Evolutionary conservation across 1,140 invertebrate genomes (phyloP).

Genomic region (Drosophila athabasca): DNA sequence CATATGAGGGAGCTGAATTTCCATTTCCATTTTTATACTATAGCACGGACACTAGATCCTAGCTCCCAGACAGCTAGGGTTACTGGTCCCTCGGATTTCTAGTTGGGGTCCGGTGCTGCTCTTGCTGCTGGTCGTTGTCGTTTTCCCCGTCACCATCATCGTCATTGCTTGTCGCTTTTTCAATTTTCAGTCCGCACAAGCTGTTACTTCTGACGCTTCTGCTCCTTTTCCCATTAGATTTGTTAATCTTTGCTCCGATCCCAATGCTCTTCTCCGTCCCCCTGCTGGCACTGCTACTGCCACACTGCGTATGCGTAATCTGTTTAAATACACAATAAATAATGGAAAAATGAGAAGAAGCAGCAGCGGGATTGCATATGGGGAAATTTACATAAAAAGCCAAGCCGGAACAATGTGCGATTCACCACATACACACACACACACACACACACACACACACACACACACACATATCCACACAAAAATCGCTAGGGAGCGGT

Average conservation of each 20-base stretch:
- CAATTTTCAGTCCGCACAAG: too few species aligned
- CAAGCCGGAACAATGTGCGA: slow-evolving; percentile 69
- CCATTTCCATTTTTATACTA: slow-evolving; percentile 35
- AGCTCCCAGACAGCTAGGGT: too few species aligned
- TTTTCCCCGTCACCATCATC: too few species aligned
- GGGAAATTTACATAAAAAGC: slow-evolving; percentile 63
- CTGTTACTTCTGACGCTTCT: too few species aligned
- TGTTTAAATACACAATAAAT: slow-evolving; percentile 80
- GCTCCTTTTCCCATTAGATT: slow-evolving; percentile 12
- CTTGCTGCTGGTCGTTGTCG: too few species aligned
- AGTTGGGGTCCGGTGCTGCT: too few species aligned
- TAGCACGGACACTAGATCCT: slow-evolving; percentile 7
- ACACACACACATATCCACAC: too few species aligned
- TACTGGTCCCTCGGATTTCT: too few species aligned
- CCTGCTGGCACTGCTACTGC: neutral
- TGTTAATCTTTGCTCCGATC: slow-evolving; percentile 8
- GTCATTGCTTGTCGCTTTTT: too few species aligned
- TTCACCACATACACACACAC: too few species aligned
- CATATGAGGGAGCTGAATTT: slow-evolving; percentile 46
- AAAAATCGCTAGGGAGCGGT: neutral
- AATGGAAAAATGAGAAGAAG: slow-evolving; percentile 31
- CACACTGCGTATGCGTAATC: slow-evolving; percentile 67
- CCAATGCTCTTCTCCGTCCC: too few species aligned
- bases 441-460: too few species aligned
- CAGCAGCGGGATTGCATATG: slow-evolving; percentile 45